Evolutionary conservation across 2,888 invertebrate species (phyloP).

Genomic region (Penaeus monodon): DNA sequence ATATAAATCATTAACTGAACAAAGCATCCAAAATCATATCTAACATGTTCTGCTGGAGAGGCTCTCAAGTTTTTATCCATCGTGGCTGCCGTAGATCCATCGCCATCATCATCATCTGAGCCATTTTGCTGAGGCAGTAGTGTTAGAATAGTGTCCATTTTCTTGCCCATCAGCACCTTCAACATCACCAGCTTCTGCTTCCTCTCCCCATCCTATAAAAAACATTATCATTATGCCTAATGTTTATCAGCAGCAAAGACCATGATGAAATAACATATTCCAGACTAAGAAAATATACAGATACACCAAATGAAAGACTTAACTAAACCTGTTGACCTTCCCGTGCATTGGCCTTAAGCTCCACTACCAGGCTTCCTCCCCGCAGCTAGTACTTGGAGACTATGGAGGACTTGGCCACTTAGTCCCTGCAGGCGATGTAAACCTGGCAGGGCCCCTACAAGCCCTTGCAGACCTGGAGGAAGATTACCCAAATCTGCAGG

Average conservation of each 20-base stretch:
- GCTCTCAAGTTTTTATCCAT: slow-evolving; percentile 83
- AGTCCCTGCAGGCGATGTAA: slow-evolving; percentile 68
- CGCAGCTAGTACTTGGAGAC: slow-evolving; percentile 68
- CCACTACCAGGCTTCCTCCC: slow-evolving; percentile 59
- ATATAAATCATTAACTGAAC: background rate
- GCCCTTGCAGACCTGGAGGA: slow-evolving; percentile 68
- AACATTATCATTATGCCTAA: background rate
- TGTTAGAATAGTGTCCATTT: slow-evolving; percentile 81
- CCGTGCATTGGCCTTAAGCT: slow-evolving; percentile 52
- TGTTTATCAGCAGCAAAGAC: background rate
- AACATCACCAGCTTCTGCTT: slow-evolving; percentile 57
- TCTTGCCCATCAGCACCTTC: slow-evolving; percentile 69
- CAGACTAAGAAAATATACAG: background rate
- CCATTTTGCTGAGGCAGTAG: slow-evolving; percentile 88
- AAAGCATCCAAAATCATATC: slow-evolving; percentile 55
- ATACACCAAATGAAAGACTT: background rate
- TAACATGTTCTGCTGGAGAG: slow-evolving; percentile 81
- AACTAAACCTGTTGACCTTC: slow-evolving; percentile 59
- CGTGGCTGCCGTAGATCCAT: slow-evolving; percentile 96
- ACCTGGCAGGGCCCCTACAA: slow-evolving; percentile 66
- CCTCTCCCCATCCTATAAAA: slow-evolving; percentile 48
- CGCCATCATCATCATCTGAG: slow-evolving; percentile 81
- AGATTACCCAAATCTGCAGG: slow-evolving; percentile 65
- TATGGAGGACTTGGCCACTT: slow-evolving; percentile 70
- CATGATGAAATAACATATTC: background rate